Base-by-base conservation (phyloP, 2,113 vertebrate species). In the Bubalus kerabau region DNA sequence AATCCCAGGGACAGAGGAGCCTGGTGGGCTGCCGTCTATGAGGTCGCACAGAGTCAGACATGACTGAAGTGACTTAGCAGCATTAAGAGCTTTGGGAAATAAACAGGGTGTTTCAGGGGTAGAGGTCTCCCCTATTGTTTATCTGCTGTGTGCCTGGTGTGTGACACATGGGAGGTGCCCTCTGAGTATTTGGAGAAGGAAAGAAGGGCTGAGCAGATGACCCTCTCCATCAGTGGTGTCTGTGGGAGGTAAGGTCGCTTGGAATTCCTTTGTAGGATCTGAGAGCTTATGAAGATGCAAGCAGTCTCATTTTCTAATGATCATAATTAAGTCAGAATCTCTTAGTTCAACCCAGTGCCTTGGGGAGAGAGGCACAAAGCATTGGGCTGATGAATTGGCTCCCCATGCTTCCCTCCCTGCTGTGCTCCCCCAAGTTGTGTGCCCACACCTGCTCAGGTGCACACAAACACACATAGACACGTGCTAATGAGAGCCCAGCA, bases 291-390 rank as follows among this genome's bases (percentile, higher is more conserved):
- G 92, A 95, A 91, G 88, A 90, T 62, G 67, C 89, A 57, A 74
- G 91, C 78, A 81, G 82, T 60, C 90, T 97, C 93, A 67, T 95
- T 96, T 95, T 86, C 91, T 96, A 97, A 97, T 91, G 96, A 97
- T 90, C 87, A 82, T 95, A 97, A 97, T 97, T 95, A 97, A 97
- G 90, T 80, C 78, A 94, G 78, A 91, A 84, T 97, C 91, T 97
- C 91, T 97, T 93, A 91, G 95, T 96, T 97, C 91, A 83, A 62
- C 48, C 60, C 62, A 91, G 1, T 54, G 91, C 96, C 93, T 92
- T 78, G 74, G 83, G 91, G 86, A 97, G 96, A 88, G n/a, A 91
- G 57, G 26, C 87, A 91, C 95, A 93, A 91, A 92, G 89, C n/a
- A 4, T 4, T 7, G 3, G 36, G 23, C 52, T 97, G 93, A 95